Evolutionary conservation across 2,888 invertebrate species (phyloP).

Genomic region (Sphaerophoria taeniata): DNA sequence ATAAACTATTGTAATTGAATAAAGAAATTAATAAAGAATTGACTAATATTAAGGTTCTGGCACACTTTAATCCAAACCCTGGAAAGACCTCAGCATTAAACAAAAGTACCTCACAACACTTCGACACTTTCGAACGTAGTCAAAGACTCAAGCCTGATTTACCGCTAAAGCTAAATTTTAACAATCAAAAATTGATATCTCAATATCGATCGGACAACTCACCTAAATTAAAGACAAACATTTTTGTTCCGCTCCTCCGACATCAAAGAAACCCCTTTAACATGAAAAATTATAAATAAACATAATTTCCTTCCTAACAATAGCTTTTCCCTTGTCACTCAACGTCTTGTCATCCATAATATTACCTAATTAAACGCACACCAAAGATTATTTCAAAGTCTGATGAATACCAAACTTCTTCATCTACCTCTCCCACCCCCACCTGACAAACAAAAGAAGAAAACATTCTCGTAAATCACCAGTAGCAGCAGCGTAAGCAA

Average conservation of each 20-base stretch:
- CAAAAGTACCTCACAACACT: too few species aligned
- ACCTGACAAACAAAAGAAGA: neutral
- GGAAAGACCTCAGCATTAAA: too few species aligned
- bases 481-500: neutral
- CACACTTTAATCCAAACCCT: too few species aligned
- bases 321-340: neutral
- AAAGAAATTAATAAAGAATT: too few species aligned
- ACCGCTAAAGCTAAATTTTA: too few species aligned
- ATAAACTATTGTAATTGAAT: too few species aligned
- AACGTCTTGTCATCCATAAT: slow-evolving; percentile 12
- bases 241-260: neutral
- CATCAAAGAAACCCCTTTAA: neutral
- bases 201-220: too few species aligned
- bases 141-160: too few species aligned
- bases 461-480: slow-evolving; percentile 47
- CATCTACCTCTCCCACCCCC: neutral
- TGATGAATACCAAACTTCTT: neutral
- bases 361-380: slow-evolving; percentile 53
- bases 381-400: slow-evolving; percentile 28
- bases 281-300: neutral
- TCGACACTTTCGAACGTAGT: too few species aligned
- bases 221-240: too few species aligned
- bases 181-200: too few species aligned
- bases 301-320: neutral
- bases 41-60: too few species aligned